phyloP scores from a whole-genome alignment of 2,888 invertebrate species.

The Drosophila limbata region DNA sequence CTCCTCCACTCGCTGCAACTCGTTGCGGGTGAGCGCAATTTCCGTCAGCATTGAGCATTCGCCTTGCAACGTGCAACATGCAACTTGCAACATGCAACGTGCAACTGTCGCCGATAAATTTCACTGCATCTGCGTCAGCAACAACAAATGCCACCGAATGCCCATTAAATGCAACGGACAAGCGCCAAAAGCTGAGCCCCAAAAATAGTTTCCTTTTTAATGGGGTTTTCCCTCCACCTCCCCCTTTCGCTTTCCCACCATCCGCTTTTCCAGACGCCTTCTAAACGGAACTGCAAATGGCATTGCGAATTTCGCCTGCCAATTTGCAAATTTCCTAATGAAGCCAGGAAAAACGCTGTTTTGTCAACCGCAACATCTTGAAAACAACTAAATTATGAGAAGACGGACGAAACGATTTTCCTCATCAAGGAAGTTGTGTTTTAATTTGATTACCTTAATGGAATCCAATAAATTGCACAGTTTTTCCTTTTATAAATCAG shows the following conservation, averaged over 20 bases:
- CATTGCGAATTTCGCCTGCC: slow-evolving; percentile 54
- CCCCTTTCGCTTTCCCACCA: neutral
- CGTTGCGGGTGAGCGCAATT: slow-evolving; percentile 72
- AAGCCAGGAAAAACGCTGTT: slow-evolving; percentile 40
- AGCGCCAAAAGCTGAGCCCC: slow-evolving; percentile 30
- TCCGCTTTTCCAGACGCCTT: slow-evolving; percentile 32
- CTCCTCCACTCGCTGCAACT: slow-evolving; percentile 3
- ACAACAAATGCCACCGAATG: slow-evolving; percentile 9
- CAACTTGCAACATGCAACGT: slow-evolving; percentile 31
- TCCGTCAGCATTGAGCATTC: slow-evolving; percentile 52
- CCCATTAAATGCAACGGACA: slow-evolving; percentile 56
- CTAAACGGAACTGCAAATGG: slow-evolving; percentile 71
- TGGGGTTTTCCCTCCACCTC: slow-evolving; percentile 29
- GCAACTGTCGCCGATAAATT: slow-evolving; percentile 82
- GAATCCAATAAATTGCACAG: neutral
- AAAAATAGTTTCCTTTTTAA: slow-evolving; percentile 64
- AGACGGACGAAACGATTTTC: neutral
- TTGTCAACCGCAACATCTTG: slow-evolving; percentile 34
- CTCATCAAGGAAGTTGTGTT: neutral
- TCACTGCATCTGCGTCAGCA: slow-evolving; percentile 40
- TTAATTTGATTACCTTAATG: slow-evolving; percentile 6
- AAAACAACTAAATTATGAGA: slow-evolving; percentile 18
- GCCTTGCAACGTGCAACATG: slow-evolving; percentile 44
- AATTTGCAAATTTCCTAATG: slow-evolving; percentile 54
- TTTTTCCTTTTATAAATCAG: neutral